Percentiles rank a stretch among this genome's conserved stretches.
Evolutionary conservation across 2,888 invertebrate genomes (phyloP).

Genomic region (Germaria angustata): DNA sequence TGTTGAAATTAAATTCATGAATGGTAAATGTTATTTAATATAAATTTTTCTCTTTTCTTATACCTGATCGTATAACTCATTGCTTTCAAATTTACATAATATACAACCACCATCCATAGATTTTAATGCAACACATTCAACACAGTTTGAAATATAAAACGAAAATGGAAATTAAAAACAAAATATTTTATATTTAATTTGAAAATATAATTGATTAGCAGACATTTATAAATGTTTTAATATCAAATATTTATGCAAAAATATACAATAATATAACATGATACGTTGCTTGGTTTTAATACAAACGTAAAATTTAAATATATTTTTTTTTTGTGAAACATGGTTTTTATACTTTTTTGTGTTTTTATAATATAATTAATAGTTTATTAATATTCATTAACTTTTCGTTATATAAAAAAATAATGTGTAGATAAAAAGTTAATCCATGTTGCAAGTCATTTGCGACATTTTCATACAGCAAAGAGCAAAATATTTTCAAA

Average conservation of each 20-base stretch:
- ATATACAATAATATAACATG: not conserved
- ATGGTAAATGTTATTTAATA: no score
- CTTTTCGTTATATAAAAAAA: constrained; percentile 10
- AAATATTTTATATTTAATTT: constrained; percentile 33
- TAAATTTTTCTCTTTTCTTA: no score
- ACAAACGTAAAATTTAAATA: constrained; percentile 1
- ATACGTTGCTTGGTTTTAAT: constrained; percentile 12
- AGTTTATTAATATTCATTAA: constrained; percentile 65
- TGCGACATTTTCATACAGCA: constrained; percentile 28
- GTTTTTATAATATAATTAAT: constrained; percentile 51
- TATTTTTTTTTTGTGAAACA: not conserved
- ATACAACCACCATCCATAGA: constrained; percentile 73
- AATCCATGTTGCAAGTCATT: constrained; percentile 22
- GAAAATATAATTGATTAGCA: constrained; percentile 64
- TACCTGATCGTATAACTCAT: no score
- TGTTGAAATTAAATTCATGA: no score
- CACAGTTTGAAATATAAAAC: constrained; percentile 21
- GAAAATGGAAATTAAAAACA: not conserved
- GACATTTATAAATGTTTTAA: constrained; percentile 61
- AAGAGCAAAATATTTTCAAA: not conserved
- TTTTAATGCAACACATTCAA: constrained; percentile 70
- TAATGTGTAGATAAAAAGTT: not conserved
- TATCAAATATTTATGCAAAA: constrained; percentile 59
- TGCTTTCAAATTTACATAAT: not conserved
- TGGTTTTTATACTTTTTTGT: constrained; percentile 4